Conservation (phyloP, 2,113 vertebrate species). For the Cryptotis parvus region DNA sequence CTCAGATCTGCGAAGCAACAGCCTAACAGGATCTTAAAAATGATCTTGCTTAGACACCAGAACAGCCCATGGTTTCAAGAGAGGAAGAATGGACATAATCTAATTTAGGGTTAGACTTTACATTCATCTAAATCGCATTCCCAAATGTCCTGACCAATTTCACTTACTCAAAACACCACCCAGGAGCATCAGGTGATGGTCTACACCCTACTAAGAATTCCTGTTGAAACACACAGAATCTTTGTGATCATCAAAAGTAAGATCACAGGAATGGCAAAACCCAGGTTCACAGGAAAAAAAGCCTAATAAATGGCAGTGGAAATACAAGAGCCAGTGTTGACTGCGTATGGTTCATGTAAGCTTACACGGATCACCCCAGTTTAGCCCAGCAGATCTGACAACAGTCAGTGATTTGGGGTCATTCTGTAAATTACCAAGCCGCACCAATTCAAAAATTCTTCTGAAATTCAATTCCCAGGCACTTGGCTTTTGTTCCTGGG, state of each 20-base stretch:
- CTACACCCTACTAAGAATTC: slow-evolving; percentile 6
- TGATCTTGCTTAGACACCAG: background rate
- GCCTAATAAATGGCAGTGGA: slow-evolving; percentile 25
- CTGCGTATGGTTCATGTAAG: background rate
- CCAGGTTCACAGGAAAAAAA: background rate
- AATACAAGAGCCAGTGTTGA: background rate
- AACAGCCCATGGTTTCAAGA: background rate
- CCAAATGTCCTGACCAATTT: background rate
- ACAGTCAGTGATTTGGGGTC: slow-evolving; percentile 21
- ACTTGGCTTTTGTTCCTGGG: slow-evolving; percentile 85
- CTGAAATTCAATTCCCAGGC: slow-evolving; percentile 75
- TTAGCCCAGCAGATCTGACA: slow-evolving; percentile 32
- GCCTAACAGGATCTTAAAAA: background rate
- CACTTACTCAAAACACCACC: background rate
- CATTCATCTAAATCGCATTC: slow-evolving; percentile 4
- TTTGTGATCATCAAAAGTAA: slow-evolving; percentile 38
- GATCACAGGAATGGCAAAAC: slow-evolving; percentile 43
- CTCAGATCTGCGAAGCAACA: background rate
- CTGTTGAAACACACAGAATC: slow-evolving; percentile 32
- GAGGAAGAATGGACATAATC: slow-evolving; percentile 44
- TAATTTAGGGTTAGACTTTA: slow-evolving; percentile 46
- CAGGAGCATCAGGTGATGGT: background rate
- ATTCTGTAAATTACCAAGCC: slow-evolving; percentile 68
- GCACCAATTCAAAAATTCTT: slow-evolving; percentile 68
- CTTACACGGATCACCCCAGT: background rate